A percentile compares a stretch with the other conserved stretches of the same genome.
Evolutionary conservation across 2,888 invertebrate species (phyloP).

Genomic region (Chydorus sphaericus): DNA sequence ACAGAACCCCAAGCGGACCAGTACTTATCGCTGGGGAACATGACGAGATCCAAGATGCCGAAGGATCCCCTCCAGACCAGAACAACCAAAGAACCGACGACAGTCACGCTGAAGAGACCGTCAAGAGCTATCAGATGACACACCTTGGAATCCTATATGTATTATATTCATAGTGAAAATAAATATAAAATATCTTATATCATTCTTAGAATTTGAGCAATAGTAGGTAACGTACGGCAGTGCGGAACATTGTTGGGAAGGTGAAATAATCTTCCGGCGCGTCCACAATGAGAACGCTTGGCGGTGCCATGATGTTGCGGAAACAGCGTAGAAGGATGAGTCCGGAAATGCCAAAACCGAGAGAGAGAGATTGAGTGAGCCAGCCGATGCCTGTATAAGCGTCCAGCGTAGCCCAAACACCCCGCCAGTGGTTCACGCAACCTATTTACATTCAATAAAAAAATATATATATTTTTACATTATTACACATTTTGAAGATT

Average conservation of each 20-base stretch:
- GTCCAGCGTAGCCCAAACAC: conserved; percentile 64
- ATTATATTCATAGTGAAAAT: no score
- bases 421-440: conserved; percentile 78
- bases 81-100: conserved; percentile 70
- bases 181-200: no score
- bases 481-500: no score
- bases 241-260: conserved; percentile 69
- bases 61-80: conserved; percentile 80
- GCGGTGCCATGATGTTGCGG: conserved; percentile 66
- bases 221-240: conserved; percentile 30
- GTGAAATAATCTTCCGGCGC: conserved; percentile 62
- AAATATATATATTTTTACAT: background rate
- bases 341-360: conserved; percentile 43
- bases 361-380: conserved; percentile 45
- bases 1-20: conserved; percentile 62
- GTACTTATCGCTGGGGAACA: conserved; percentile 53
- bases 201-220: background rate
- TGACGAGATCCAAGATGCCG: conserved; percentile 61
- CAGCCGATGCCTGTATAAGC: conserved; percentile 45
- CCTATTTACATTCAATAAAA: no score
- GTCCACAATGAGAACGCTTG: conserved; percentile 62
- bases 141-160: conserved; percentile 13
- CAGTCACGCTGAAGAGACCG: conserved; percentile 68
- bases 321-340: conserved; percentile 52
- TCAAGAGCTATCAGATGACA: conserved; percentile 42